Percentiles rank a stretch among this genome's conserved stretches.
These are phyloP conservation scores for Nudaria mundana DNA, from an alignment of 2,888 invertebrate species.

Conservation along the genomic window DNA sequence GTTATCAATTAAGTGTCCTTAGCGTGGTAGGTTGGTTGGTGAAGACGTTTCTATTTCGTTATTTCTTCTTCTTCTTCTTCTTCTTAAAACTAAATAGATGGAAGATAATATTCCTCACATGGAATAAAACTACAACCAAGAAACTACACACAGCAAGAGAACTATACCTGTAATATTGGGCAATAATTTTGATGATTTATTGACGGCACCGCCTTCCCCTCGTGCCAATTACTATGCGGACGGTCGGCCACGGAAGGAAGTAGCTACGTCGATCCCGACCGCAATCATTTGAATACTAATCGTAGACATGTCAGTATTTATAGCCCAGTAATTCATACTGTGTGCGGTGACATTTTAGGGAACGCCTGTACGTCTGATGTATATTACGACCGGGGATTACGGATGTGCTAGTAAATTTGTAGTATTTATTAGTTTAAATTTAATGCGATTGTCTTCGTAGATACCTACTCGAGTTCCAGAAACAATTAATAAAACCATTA, in stretches of 20 bases:
- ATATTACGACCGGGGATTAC: conserved; percentile 46
- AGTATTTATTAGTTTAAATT: conserved; percentile 33
- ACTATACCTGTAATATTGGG: conserved; percentile 71
- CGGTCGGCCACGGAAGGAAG: conserved; percentile 72
- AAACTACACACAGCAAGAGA: conserved; percentile 50
- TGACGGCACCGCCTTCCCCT: conserved; percentile 54
- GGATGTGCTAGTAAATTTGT: conserved; percentile 56
- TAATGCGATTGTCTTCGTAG: conserved; percentile 35
- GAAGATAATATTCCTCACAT: neutral
- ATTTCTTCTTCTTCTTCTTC: too few relatives aligned
- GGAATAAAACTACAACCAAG: conserved; percentile 57
- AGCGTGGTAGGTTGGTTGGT: neutral
- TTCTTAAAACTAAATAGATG: too few relatives aligned
- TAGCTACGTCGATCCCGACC: conserved; percentile 71
- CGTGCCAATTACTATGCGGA: conserved; percentile 75
- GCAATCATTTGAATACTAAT: conserved; percentile 75
- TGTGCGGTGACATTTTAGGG: conserved; percentile 67
- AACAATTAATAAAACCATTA: too few relatives aligned
- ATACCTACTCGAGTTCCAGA: too few relatives aligned
- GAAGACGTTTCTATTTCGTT: too few relatives aligned
- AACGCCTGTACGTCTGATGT: conserved; percentile 56
- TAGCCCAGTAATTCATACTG: conserved; percentile 68
- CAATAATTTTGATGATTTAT: conserved; percentile 79
- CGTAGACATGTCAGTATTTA: conserved; percentile 68
- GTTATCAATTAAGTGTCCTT: conserved; percentile 3